A percentile compares a stretch with the other conserved stretches of the same genome.
phyloP scores from a whole-genome alignment of 2,797 vertebrate genomes.

The Kryptolebias ocellatus region DNA sequence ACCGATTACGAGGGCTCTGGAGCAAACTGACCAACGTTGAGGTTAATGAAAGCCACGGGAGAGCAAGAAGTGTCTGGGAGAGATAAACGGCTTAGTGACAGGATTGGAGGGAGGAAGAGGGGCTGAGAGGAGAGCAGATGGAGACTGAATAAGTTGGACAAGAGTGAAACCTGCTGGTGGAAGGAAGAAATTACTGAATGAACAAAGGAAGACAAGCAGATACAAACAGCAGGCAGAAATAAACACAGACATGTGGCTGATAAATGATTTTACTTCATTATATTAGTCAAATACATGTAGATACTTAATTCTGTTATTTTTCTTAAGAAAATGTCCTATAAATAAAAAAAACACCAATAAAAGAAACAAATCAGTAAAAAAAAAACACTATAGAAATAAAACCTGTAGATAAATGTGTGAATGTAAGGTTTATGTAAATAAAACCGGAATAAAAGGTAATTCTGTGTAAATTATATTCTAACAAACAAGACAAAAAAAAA shows the following conservation, averaged over 20 bases:
- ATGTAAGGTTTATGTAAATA: too few relatives aligned
- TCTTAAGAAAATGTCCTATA: too few relatives aligned
- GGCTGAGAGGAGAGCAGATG: neutral
- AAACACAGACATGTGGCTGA: neutral
- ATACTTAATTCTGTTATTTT: too few relatives aligned
- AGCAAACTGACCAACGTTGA: constrained; percentile 36
- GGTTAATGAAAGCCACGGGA: constrained; percentile 63
- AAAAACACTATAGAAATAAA: too few relatives aligned
- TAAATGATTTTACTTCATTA: neutral
- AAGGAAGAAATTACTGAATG: constrained; percentile 17
- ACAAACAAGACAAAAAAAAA: too few relatives aligned
- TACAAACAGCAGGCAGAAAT: neutral
- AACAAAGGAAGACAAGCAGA: neutral
- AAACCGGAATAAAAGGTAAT: too few relatives aligned
- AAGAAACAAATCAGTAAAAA: too few relatives aligned
- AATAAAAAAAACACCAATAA: too few relatives aligned
- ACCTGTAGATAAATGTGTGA: too few relatives aligned
- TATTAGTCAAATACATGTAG: too few relatives aligned
- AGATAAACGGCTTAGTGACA: constrained; percentile 65
- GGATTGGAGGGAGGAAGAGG: constrained; percentile 26
- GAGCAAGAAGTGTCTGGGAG: constrained; percentile 51
- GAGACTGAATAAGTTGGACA: constrained; percentile 32
- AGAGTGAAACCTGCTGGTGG: constrained; percentile 67
- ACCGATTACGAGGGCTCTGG: constrained; percentile 22
- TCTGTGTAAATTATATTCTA: too few relatives aligned